Evolutionary conservation across 2,888 invertebrate genomes (phyloP).

Genomic region (Meloe dianella): DNA sequence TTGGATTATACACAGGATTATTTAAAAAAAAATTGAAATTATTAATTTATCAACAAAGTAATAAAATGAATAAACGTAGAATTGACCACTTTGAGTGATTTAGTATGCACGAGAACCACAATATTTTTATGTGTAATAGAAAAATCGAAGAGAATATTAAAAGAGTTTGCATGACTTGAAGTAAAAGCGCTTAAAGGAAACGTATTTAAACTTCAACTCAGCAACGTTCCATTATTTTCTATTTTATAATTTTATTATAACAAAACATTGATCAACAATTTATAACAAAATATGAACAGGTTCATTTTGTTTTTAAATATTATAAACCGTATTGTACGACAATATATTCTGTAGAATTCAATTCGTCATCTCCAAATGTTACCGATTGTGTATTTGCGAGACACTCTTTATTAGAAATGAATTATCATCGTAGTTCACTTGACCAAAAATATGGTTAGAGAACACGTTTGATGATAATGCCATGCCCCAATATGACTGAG

Average conservation of each 20-base stretch:
- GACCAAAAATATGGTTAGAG: too few species aligned
- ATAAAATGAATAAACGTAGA: not conserved
- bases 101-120: not conserved
- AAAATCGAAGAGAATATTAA: constrained; percentile 31
- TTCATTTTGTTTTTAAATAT: too few species aligned
- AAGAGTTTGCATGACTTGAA: constrained; percentile 23
- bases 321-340: too few species aligned
- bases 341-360: too few species aligned
- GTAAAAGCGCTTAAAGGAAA: constrained; percentile 15
- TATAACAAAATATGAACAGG: too few species aligned
- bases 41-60: not conserved
- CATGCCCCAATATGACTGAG: too few species aligned
- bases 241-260: constrained; percentile 18
- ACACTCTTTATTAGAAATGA: too few species aligned
- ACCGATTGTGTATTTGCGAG: too few species aligned
- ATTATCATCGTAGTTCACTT: too few species aligned
- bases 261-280: constrained; percentile 8
- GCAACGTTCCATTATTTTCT: constrained; percentile 21
- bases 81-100: not conserved
- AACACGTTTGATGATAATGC: too few species aligned
- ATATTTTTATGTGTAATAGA: constrained; percentile 1
- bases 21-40: not conserved
- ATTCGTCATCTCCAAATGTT: too few species aligned
- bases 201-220: constrained; percentile 21
- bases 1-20: not conserved